Conservation (phyloP, 1,140 invertebrate species). For the Varroa destructor region DNA sequence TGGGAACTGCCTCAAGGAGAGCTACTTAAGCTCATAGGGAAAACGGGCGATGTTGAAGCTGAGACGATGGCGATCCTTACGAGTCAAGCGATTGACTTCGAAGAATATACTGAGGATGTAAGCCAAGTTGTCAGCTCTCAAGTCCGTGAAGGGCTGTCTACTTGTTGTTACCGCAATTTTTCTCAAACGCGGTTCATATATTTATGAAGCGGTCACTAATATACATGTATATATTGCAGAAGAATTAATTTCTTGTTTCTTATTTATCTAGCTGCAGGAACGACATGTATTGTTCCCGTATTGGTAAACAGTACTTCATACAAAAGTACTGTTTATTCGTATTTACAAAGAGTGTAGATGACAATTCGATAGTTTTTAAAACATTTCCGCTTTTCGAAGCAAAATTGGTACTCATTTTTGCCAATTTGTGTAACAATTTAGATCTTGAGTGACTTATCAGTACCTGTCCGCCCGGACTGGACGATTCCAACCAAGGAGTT, state of each 20-base stretch:
- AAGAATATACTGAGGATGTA: conserved; percentile 51
- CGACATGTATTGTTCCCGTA: too few species aligned
- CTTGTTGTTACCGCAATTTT: too few species aligned
- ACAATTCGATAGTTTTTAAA: conserved; percentile 15
- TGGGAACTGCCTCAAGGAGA: conserved; percentile 39
- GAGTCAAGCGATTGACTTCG: conserved; percentile 57
- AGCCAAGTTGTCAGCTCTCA: conserved; percentile 42
- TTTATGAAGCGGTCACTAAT: too few species aligned
- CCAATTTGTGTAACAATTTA: not conserved
- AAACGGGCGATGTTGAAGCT: conserved; percentile 54
- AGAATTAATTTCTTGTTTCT: too few species aligned
- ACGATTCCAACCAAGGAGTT: conserved; percentile 46
- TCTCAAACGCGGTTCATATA: too few species aligned
- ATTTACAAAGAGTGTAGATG: not conserved
- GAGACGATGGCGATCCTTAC: conserved; percentile 64
- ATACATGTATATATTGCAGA: too few species aligned
- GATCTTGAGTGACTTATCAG: not conserved
- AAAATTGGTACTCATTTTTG: conserved; percentile 1
- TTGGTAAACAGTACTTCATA: not conserved
- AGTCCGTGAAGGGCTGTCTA: too few species aligned
- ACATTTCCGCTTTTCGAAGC: not conserved
- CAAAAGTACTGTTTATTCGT: conserved; percentile 46
- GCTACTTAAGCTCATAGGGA: conserved; percentile 55
- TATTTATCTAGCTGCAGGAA: too few species aligned
- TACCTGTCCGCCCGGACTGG: not conserved